phyloP scores from a whole-genome alignment of 2,888 invertebrate species.

The Luperina testacea region DNA sequence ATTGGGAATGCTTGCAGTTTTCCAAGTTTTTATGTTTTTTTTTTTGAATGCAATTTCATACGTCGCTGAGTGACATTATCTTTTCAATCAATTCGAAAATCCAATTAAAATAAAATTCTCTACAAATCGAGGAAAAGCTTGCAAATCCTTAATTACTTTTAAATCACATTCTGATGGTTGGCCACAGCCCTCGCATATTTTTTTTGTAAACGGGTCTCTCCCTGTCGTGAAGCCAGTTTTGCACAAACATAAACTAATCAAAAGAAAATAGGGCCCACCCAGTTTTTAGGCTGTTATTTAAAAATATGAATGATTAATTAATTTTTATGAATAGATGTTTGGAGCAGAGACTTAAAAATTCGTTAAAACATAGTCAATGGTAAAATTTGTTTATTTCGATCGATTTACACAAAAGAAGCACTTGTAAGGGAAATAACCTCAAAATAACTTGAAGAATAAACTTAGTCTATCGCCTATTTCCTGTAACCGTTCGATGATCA shows the following conservation, averaged over 20 bases:
- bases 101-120: slow-evolving; percentile 1
- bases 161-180: background rate
- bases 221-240: background rate
- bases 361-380: too few species aligned
- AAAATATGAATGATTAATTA: too few species aligned
- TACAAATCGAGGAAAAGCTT: slow-evolving; percentile 10
- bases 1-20: background rate
- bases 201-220: background rate
- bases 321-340: too few species aligned
- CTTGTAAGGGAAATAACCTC: too few species aligned
- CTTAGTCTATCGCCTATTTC: too few species aligned
- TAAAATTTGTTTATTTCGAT: too few species aligned
- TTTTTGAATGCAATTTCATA: background rate
- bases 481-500: too few species aligned
- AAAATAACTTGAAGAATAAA: too few species aligned
- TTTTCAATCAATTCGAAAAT: slow-evolving; percentile 12
- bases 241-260: background rate
- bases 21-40: background rate
- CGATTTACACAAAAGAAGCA: too few species aligned
- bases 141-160: slow-evolving; percentile 25
- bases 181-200: background rate
- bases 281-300: too few species aligned
- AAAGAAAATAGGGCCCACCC: too few species aligned
- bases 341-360: too few species aligned
- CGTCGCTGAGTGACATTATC: background rate